These are phyloP conservation scores for Selene dorsalis DNA, from an alignment of 2,797 vertebrate species.

Conservation along the genomic window DNA sequence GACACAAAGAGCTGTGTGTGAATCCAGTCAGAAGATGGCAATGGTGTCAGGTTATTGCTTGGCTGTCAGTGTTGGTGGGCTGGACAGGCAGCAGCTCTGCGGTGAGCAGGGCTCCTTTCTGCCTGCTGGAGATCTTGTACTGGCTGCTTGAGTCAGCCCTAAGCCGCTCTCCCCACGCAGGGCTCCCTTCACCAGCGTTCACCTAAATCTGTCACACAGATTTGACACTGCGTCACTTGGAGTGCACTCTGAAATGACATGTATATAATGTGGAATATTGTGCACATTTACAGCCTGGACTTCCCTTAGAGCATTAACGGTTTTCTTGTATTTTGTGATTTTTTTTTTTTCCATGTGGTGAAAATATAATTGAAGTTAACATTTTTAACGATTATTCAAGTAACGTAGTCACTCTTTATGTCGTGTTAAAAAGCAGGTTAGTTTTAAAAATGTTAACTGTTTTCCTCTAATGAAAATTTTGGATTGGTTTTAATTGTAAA, in stretches of 20 bases:
- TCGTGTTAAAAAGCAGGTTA: not conserved
- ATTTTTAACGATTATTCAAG: constrained; percentile 4
- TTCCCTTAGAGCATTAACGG: constrained; percentile 79
- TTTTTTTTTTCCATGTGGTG: not conserved
- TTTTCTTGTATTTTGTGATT: constrained; percentile 50
- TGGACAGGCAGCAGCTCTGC: constrained; percentile 54
- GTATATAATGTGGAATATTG: constrained; percentile 99
- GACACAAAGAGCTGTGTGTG: constrained; percentile 52
- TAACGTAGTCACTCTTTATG: not conserved
- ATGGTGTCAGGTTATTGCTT: constrained; percentile 68
- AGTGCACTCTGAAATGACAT: constrained; percentile 95
- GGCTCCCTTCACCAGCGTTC: constrained; percentile 92
- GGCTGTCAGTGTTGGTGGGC: constrained; percentile 70
- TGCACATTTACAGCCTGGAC: constrained; percentile 95
- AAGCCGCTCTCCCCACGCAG: constrained; percentile 90
- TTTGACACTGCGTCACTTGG: constrained; percentile 97
- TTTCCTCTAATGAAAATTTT: not conserved
- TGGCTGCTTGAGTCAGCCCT: constrained; percentile 89
- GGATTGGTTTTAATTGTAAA: constrained; percentile 10
- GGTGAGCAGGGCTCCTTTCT: constrained; percentile 77
- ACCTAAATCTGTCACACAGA: constrained; percentile 99
- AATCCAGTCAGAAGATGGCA: constrained; percentile 72
- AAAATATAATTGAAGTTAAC: constrained; percentile 16
- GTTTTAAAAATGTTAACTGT: not conserved
- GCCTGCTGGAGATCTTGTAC: constrained; percentile 91